These are phyloP conservation scores for Pseudorhiza aurosa DNA, from an alignment of 30 jellyfish, hydroid and myxozoan genomes.

Conservation along the genomic window DNA sequence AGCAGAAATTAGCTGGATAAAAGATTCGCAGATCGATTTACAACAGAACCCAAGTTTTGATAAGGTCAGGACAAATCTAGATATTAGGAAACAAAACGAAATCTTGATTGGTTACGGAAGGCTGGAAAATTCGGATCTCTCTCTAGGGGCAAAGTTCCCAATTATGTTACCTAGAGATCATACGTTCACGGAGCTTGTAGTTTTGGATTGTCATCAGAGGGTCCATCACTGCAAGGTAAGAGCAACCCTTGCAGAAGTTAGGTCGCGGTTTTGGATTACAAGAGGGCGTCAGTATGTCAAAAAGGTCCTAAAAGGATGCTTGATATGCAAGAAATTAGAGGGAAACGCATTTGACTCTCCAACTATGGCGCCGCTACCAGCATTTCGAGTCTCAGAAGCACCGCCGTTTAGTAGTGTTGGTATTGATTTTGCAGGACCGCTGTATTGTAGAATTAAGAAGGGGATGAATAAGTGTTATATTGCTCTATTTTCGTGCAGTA, in stretches of 20 bases:
- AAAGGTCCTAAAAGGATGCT: conserved; percentile 17
- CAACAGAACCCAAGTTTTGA: not conserved
- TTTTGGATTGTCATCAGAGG: conserved; percentile 38
- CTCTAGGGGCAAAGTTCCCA: conserved; percentile 8
- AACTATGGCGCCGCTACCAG: conserved; percentile 43
- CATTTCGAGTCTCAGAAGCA: conserved; percentile 31
- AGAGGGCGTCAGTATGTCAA: conserved; percentile 61
- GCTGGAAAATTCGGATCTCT: conserved; percentile 15
- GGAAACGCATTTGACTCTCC: conserved; percentile 34
- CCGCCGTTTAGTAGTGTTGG: conserved; percentile 49
- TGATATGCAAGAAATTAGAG: conserved; percentile 4
- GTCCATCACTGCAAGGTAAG: conserved; percentile 36
- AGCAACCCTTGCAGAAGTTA: conserved; percentile 41
- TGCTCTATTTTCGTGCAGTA: conserved; percentile 27
- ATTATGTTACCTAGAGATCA: conserved; percentile 38
- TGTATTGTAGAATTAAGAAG: not conserved
- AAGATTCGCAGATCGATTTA: conserved; percentile 28
- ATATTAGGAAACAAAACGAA: not conserved
- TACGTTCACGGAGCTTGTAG: not conserved
- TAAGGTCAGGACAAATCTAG: not conserved
- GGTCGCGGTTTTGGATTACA: conserved; percentile 33
- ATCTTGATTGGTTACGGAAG: conserved; percentile 17
- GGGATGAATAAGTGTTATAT: conserved; percentile 42
- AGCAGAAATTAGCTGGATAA: conserved; percentile 36
- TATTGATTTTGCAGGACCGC: conserved; percentile 62